Evolutionary conservation across 2,113 vertebrate species (phyloP).

Genomic region (Ceyx melanurus): DNA sequence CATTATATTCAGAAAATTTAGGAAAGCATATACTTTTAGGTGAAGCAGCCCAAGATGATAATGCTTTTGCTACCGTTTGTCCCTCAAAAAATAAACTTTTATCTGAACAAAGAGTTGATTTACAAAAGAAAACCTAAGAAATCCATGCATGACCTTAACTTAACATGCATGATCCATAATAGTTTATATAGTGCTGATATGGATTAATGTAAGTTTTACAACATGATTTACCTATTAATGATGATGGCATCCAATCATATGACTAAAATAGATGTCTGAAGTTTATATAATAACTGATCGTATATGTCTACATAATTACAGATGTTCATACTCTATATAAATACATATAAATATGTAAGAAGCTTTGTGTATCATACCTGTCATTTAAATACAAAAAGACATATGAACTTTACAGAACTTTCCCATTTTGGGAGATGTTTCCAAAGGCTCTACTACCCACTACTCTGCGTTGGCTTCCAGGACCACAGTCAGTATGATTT

Average conservation of each 20-base stretch:
- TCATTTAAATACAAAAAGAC: constrained; percentile 14
- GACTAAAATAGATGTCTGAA: not conserved
- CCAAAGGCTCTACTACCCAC: not conserved
- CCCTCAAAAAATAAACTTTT: not conserved
- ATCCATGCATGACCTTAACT: rapidly evolving
- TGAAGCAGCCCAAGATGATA: not conserved
- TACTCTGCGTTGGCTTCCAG: not conserved
- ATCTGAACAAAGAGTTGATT: not conserved
- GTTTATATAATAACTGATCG: not conserved
- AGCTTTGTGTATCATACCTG: constrained; percentile 15
- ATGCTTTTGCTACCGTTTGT: not conserved
- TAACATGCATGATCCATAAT: not conserved
- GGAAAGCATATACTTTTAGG: not conserved
- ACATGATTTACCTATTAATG: not conserved
- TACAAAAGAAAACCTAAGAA: not conserved
- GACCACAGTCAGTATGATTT: not conserved
- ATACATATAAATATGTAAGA: not conserved
- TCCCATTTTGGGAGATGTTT: constrained; percentile 33
- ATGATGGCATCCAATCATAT: not conserved
- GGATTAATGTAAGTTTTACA: not conserved
- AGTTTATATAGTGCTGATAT: not conserved
- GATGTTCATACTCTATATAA: not conserved
- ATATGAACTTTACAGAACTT: not conserved
- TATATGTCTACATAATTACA: not conserved
- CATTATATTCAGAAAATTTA: not conserved